Evolutionary conservation across 1,140 invertebrate species (phyloP), one percentile per base, ranked within the genome.

Genomic region (Cydia fagiglandana): DNA sequence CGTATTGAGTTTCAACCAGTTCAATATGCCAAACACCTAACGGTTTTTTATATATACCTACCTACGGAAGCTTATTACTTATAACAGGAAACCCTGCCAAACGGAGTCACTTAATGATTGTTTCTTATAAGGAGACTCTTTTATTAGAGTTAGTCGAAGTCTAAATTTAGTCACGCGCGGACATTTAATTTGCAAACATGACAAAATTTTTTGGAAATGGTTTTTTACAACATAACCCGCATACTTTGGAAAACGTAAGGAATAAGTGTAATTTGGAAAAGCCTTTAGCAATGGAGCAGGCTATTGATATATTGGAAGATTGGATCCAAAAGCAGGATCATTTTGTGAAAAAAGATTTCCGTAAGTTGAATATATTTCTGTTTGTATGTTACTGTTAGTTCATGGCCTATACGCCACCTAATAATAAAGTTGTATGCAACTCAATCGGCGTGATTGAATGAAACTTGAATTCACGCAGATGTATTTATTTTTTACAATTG

Each of bases 341-440:
- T 30, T 30, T 30, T 30, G 30, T 30, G 30, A 81, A 76, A 17
- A 87, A 82, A 61, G 80, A 84, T 73, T 85, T 81, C 73, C 66
- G 85, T 86, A 66, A 85, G 83, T 81, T 73, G 15, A 20, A 56
- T 4, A 41, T 2, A 41, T 2, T 41, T 12, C 41, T 41, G 41
- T 41, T 41, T 41, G 30, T 30, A 1, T 30, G 30, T 41, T 10
- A 41, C 2, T 30, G 30, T 41, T 10, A 41, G 10, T 41, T 41
- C 7, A 12, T 41, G 41, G 41, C 10, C 10, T 41, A 41, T 5
- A 41, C 41, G 10, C n/a, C n/a, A 41, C 1, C 10, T 2, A 41
- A 12, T 9, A 7, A 30, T 30, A 30, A n/a, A n/a, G n/a, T n/a
- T n/a, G n/a, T n/a, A n/a, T n/a, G n/a, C n/a, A n/a, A n/a, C n/a